Evolutionary conservation across 2,113 vertebrate species (phyloP).

Genomic region (Pluvianellus socialis): DNA sequence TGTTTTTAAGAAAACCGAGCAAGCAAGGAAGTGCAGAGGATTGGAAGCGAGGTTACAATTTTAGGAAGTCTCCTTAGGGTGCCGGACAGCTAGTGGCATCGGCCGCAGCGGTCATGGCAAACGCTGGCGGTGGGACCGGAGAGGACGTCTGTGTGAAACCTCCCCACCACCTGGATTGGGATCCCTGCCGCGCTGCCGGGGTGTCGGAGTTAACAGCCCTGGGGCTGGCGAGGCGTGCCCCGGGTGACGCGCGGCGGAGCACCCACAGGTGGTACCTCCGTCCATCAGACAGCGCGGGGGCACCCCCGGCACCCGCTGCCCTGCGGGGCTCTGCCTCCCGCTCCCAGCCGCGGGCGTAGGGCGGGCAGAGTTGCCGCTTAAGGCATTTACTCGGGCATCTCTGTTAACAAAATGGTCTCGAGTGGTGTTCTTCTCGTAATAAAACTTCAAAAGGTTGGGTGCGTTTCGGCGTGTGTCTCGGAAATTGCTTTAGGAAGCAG

Average conservation of each 20-base stretch:
- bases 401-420: not conserved
- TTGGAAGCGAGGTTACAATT: accelerated
- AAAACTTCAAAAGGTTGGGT: not conserved
- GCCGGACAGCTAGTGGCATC: not conserved
- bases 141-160: not conserved
- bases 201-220: not conserved
- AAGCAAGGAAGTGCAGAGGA: not conserved
- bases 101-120: accelerated
- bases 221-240: not conserved
- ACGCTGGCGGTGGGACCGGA: accelerated
- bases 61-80: not conserved
- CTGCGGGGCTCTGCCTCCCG: not conserved
- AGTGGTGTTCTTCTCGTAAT: not conserved
- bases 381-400: accelerated
- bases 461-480: accelerated
- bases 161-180: not conserved
- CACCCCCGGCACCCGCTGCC: not conserved
- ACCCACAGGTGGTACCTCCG: accelerated
- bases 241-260: accelerated
- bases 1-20: accelerated
- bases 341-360: accelerated
- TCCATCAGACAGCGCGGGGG: not conserved
- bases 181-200: not conserved
- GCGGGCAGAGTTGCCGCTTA: accelerated
- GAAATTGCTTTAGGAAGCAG: not conserved